Evolutionary conservation across 2,888 invertebrate species (phyloP).

Genomic region (Diplazon laetatorius): DNA sequence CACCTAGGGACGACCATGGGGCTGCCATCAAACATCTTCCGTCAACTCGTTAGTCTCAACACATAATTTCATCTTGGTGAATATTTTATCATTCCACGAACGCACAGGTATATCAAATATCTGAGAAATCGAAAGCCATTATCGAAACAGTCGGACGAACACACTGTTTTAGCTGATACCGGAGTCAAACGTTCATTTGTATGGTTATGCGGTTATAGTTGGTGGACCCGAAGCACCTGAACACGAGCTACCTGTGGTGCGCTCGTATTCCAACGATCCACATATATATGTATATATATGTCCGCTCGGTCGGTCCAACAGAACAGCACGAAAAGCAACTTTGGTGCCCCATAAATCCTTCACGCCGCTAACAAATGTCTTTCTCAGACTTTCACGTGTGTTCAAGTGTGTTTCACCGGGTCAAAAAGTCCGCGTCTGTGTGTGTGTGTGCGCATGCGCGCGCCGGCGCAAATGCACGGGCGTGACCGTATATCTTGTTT

Average conservation of each 20-base stretch:
- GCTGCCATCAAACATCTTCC: not conserved
- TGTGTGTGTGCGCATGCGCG: conserved; percentile 13
- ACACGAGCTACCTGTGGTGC: conserved; percentile 69
- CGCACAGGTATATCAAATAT: conserved; percentile 17
- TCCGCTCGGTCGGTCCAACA: conserved; percentile 36
- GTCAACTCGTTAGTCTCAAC: not conserved
- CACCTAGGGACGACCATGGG: not conserved
- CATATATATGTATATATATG: too few species aligned
- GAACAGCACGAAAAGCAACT: conserved; percentile 68
- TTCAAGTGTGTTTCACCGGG: too few species aligned
- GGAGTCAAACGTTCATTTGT: conserved; percentile 25
- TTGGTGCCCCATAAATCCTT: conserved; percentile 71
- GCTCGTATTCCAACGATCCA: conserved; percentile 57
- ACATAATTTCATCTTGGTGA: not conserved
- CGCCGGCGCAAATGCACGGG: conserved; percentile 4
- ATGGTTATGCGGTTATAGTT: conserved; percentile 56
- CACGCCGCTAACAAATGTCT: conserved; percentile 69
- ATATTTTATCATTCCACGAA: conserved; percentile 8
- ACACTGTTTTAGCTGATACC: conserved; percentile 43
- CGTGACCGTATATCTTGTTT: conserved; percentile 52
- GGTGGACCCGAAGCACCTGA: conserved; percentile 67
- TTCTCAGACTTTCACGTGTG: conserved; percentile 65
- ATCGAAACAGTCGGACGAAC: conserved; percentile 47
- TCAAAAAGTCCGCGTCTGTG: conserved; percentile 27
- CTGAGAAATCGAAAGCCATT: conserved; percentile 56